Percentiles rank a stretch among this genome's conserved stretches.
These are phyloP conservation scores for Zaprionus nigranus DNA, from an alignment of 1,140 invertebrate species.

Conservation along the genomic window DNA sequence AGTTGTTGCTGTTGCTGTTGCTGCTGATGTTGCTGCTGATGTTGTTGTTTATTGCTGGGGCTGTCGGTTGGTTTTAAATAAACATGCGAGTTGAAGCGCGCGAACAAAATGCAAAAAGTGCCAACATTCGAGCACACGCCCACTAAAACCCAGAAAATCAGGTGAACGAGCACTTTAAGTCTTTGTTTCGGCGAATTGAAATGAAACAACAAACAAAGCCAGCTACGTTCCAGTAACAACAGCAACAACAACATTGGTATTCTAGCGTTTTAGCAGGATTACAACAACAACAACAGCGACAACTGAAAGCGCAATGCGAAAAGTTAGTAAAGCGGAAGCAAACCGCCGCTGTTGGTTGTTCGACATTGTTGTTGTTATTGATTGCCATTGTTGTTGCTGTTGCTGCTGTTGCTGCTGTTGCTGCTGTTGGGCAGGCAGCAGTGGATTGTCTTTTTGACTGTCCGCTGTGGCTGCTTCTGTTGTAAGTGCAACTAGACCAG, in stretches of 20 bases:
- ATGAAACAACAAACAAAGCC: slow-evolving; percentile 79
- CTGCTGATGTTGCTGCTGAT: slow-evolving; percentile 13
- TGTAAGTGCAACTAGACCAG: slow-evolving; percentile 33
- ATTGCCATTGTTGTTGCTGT: slow-evolving; percentile 3
- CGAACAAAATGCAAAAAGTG: slow-evolving; percentile 44
- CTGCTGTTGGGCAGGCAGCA: slow-evolving; percentile 40
- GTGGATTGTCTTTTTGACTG: slow-evolving; percentile 65
- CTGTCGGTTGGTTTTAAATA: slow-evolving; percentile 68
- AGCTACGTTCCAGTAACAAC: slow-evolving; percentile 28
- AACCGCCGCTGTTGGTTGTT: slow-evolving; percentile 44
- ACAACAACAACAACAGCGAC: slow-evolving; percentile 57
- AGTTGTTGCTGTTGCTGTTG: slow-evolving; percentile 5
- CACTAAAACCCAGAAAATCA: slow-evolving; percentile 69
- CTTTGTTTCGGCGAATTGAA: slow-evolving; percentile 79
- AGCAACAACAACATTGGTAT: slow-evolving; percentile 36
- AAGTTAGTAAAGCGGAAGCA: slow-evolving; percentile 75
- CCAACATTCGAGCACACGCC: slow-evolving; percentile 44
- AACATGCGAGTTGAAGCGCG: slow-evolving; percentile 57
- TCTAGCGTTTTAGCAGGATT: slow-evolving; percentile 67
- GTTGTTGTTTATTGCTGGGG: slow-evolving; percentile 16
- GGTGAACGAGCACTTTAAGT: slow-evolving; percentile 80
- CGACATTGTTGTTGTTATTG: slow-evolving; percentile 25
- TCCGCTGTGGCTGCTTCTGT: slow-evolving; percentile 19
- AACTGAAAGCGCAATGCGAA: slow-evolving; percentile 69
- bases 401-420: slow-evolving; percentile 27